A percentile compares a stretch with the other conserved stretches of the same genome.
phyloP scores from a whole-genome alignment of 2,888 invertebrate species.

The Chouioia cunea region DNA sequence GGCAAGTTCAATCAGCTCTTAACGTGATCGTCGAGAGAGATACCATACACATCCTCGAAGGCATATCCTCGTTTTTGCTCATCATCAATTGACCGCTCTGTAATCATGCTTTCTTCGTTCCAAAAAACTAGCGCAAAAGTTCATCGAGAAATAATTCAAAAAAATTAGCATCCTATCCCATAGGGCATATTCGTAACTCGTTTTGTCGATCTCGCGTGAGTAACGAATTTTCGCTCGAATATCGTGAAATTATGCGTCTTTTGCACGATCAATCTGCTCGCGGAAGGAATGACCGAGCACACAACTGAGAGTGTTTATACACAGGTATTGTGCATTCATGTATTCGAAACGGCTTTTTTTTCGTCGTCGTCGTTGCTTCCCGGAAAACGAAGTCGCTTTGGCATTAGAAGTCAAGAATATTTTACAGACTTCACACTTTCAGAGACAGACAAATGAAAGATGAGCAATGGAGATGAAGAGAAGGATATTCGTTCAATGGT shows the following conservation, averaged over 20 bases:
- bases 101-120: neutral
- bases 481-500: constrained; percentile 21
- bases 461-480: too few relatives aligned
- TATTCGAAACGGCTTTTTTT: constrained; percentile 32
- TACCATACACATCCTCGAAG: neutral
- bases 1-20: too few relatives aligned
- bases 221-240: neutral
- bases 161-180: too few relatives aligned
- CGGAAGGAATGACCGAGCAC: too few relatives aligned
- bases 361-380: constrained; percentile 25
- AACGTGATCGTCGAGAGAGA: too few relatives aligned
- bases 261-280: too few relatives aligned
- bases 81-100: neutral
- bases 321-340: constrained; percentile 29
- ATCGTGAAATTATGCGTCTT: too few relatives aligned
- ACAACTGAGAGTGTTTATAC: too few relatives aligned
- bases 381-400: constrained; percentile 27
- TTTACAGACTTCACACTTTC: too few relatives aligned
- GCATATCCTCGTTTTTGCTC: neutral
- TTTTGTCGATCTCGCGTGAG: constrained; percentile 18
- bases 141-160: neutral
- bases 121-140: constrained; percentile 4
- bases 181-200: constrained; percentile 6
- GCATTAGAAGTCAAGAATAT: constrained; percentile 35
- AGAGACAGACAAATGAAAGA: too few relatives aligned